These are phyloP conservation scores for Colossoma macropomum DNA, from an alignment of 2,113 vertebrate species.

Conservation along the genomic window DNA sequence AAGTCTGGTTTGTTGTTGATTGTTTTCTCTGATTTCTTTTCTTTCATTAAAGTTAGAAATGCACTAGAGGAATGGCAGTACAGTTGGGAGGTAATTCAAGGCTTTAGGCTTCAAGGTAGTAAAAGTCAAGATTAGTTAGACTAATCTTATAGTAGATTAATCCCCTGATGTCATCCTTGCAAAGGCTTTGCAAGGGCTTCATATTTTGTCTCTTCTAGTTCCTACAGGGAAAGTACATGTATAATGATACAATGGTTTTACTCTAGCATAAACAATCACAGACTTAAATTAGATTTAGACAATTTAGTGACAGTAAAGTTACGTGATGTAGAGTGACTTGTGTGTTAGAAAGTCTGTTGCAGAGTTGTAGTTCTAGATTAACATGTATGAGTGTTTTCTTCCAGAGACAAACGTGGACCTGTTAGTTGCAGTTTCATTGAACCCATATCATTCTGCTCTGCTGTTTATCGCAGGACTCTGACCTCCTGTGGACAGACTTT, in stretches of 20 bases:
- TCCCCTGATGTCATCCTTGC: neutral
- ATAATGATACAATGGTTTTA: too few relatives aligned
- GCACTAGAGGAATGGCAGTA: constrained; percentile 20
- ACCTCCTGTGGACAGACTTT: constrained; percentile 95
- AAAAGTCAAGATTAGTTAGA: neutral
- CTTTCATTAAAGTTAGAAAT: constrained; percentile 46
- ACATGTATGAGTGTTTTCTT: neutral
- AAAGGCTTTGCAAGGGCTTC: neutral
- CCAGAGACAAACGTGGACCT: neutral
- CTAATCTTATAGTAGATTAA: neutral
- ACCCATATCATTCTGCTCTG: neutral
- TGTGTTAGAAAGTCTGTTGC: neutral
- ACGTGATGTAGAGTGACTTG: neutral
- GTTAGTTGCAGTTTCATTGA: neutral
- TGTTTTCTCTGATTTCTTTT: constrained; percentile 20
- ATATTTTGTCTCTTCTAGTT: neutral
- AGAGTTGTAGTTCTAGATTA: neutral
- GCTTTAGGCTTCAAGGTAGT: neutral
- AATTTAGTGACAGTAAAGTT: neutral
- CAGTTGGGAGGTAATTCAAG: constrained; percentile 40
- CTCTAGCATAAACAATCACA: neutral
- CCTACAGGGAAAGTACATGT: neutral
- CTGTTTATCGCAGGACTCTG: constrained; percentile 84
- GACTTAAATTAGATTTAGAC: neutral
- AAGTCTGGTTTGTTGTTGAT: neutral